These are phyloP conservation scores for Monopis laevigella DNA, from an alignment of 2,888 invertebrate genomes.

Conservation along the genomic window DNA sequence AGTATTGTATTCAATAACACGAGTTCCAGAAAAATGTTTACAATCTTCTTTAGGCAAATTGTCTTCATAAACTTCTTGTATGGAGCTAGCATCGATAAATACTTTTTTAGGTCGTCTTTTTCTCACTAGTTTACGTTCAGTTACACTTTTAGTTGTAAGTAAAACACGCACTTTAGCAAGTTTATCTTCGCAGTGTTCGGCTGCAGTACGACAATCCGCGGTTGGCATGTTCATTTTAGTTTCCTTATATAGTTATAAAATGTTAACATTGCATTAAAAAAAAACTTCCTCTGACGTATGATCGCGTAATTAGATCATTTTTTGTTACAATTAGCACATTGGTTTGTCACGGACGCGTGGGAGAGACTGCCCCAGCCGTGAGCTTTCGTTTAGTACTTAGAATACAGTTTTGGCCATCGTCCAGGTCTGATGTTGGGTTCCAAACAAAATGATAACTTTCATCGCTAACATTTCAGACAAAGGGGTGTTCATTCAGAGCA, in stretches of 20 bases:
- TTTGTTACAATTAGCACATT: too few species aligned
- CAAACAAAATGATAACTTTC: too few species aligned
- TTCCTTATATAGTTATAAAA: too few species aligned
- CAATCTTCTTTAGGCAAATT: constrained; percentile 40
- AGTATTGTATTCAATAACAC: not conserved
- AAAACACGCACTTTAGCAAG: constrained; percentile 37
- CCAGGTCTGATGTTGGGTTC: too few species aligned
- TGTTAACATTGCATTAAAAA: too few species aligned
- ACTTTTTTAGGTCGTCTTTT: not conserved
- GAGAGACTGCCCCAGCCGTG: not conserved
- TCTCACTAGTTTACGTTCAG: constrained; percentile 18
- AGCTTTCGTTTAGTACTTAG: constrained; percentile 2
- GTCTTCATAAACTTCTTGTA: constrained; percentile 46
- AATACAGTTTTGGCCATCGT: not conserved
- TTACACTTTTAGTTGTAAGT: constrained; percentile 26
- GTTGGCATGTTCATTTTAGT: not conserved
- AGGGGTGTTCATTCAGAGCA: too few species aligned
- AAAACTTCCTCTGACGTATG: too few species aligned
- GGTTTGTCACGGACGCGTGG: not conserved
- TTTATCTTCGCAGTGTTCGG: constrained; percentile 42
- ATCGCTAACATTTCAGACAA: too few species aligned
- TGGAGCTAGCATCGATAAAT: constrained; percentile 20
- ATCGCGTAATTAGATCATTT: too few species aligned
- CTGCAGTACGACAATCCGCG: constrained; percentile 33
- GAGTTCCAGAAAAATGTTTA: not conserved